A percentile compares a stretch with the other conserved stretches of the same genome.
phyloP scores from a whole-genome alignment of 2,888 invertebrate genomes.

The Rhagonycha fulva region DNA sequence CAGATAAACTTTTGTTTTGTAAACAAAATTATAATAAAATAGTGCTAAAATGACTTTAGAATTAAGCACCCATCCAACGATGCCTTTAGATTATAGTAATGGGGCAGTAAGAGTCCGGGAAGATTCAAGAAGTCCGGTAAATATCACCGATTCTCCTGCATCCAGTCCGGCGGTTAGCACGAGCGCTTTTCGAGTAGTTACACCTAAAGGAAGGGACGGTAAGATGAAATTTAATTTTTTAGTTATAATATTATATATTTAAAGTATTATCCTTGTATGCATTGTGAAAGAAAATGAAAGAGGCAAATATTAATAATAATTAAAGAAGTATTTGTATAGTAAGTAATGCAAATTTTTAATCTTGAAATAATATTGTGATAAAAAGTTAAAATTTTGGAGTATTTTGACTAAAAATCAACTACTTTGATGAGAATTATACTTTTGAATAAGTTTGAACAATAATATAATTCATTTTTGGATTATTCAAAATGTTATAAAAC shows the following conservation, averaged over 20 bases:
- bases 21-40: background rate
- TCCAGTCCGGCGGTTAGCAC: constrained; percentile 49
- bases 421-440: too few species aligned
- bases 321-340: too few species aligned
- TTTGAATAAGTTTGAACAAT: too few species aligned
- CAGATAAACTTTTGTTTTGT: background rate
- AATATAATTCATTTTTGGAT: too few species aligned
- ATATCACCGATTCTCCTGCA: constrained; percentile 46
- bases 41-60: constrained; percentile 58
- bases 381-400: background rate
- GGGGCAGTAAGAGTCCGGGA: constrained; percentile 38
- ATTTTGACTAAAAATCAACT: background rate
- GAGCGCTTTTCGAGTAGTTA: constrained; percentile 71
- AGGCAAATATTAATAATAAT: too few species aligned
- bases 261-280: background rate
- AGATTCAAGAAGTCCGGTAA: constrained; percentile 45
- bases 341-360: background rate
- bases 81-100: constrained; percentile 70
- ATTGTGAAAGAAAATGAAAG: background rate
- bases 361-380: background rate
- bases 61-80: constrained; percentile 64
- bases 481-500: too few species aligned
- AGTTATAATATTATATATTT: background rate
- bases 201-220: constrained; percentile 64
- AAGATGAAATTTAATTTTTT: constrained; percentile 26